These are phyloP conservation scores for Sebastes dallii DNA, from an alignment of 2,797 vertebrate genomes.

Conservation along the genomic window DNA sequence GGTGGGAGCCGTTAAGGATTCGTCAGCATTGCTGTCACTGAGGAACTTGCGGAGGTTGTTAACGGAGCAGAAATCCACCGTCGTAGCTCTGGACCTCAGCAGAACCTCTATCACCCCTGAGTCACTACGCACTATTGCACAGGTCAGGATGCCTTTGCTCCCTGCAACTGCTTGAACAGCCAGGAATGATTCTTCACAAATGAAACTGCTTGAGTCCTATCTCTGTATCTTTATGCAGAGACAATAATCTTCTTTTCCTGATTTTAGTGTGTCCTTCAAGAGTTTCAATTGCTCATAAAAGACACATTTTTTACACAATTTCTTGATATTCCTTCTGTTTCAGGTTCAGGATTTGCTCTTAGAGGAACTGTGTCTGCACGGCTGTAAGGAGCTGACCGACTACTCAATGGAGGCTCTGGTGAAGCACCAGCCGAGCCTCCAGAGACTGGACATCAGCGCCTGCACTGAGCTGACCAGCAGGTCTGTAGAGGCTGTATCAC, in stretches of 20 bases:
- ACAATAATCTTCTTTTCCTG: background rate
- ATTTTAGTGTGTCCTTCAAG: background rate
- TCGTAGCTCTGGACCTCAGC: slow-evolving; percentile 84
- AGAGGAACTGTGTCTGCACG: slow-evolving; percentile 79
- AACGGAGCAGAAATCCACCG: slow-evolving; percentile 69
- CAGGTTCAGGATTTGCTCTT: slow-evolving; percentile 78
- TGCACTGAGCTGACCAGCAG: slow-evolving; percentile 85
- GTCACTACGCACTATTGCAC: slow-evolving; percentile 80
- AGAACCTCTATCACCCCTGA: slow-evolving; percentile 83
- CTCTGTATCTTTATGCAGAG: background rate
- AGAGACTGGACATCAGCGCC: slow-evolving; percentile 82
- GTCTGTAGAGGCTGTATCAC: slow-evolving; percentile 74
- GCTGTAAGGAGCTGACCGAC: slow-evolving; percentile 86
- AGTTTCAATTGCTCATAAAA: background rate
- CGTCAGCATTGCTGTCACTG: slow-evolving; percentile 82
- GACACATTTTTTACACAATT: background rate
- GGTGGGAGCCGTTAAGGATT: slow-evolving; percentile 68
- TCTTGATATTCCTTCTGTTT: background rate
- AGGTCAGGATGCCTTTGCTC: slow-evolving; percentile 60
- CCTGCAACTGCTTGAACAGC: background rate
- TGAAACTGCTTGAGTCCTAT: background rate
- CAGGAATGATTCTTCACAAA: background rate
- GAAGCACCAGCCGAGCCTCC: slow-evolving; percentile 79
- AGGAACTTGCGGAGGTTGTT: slow-evolving; percentile 81
- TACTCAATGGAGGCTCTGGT: slow-evolving; percentile 83